Evolutionary conservation across 2,888 invertebrate genomes (phyloP), one percentile per base, ranked within the genome.

Genomic region (Ophraella communa): DNA sequence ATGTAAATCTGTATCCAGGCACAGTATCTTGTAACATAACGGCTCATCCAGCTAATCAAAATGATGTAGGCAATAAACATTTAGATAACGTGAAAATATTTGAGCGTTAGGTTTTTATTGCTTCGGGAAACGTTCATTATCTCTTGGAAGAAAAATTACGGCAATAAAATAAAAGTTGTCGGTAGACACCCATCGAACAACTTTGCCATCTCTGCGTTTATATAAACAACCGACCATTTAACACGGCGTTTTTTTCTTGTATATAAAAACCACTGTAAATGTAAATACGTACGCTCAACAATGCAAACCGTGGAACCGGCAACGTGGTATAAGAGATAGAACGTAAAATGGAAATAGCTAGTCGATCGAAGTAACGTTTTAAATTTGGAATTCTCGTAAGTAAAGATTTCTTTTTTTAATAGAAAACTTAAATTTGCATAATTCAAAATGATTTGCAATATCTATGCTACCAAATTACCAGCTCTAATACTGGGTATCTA

Each of bases 231-330:
- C 56, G 35, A 45, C 42, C 27, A 58, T 64, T 67, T 62, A 35
- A 52, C 51, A 35, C 49, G 17, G 52, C 45, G 42, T 62, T 58
- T 62, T 57, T 64, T 44, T 53, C n/a, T n/a, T n/a, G n/a, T n/a
- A n/a, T n/a, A 4, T 17, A 57, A 61, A 27, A 49, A 44, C 53
- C 61, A 55, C 54, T 67, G 64, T 66, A 45, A 55, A 67, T 67
- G 67, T 53, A 61, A 67, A 67, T 67, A n/a, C 44, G 44, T 17
- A 52, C 52, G 45, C 63, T 35, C 65, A 55, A 67, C 58, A 55
- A 55, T 56, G 62, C 49, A 59, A 63, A 21, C 51, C 56, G 39
- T 55, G 63, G 51, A 23, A 45, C 64, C 42, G 30, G 55, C 53
- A 53, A 58, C 33, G 27, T 35, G 10, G 58, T 35, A 45, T 45